Conservation (phyloP, 64 coral and sea anemone genomes). For the Anthopleura sola region DNA sequence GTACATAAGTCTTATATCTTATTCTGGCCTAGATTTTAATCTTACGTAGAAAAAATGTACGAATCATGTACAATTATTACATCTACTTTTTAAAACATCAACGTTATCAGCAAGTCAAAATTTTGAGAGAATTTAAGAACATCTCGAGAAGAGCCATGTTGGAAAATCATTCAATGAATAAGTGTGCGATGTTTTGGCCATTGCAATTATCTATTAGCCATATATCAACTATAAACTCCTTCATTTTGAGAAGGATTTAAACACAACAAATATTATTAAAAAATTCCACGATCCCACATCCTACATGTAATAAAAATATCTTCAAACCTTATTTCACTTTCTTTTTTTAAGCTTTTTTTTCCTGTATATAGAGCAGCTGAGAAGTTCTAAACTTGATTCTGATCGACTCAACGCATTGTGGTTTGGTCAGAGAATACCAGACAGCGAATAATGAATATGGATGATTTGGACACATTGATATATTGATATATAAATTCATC, state of each 20-base stretch:
- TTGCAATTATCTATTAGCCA: neutral
- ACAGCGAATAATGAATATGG: slow-evolving; percentile 12
- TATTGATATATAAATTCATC: slow-evolving; percentile 14
- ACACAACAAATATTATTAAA: neutral
- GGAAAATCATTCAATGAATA: neutral
- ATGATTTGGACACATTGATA: slow-evolving; percentile 25
- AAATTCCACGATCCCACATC: neutral
- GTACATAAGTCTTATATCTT: neutral
- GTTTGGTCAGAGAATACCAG: slow-evolving; percentile 30
- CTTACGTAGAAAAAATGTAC: neutral
- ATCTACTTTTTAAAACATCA: neutral
- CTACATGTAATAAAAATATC: neutral
- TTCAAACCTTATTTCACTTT: neutral
- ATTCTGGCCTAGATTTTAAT: neutral
- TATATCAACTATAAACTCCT: neutral
- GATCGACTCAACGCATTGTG: slow-evolving; percentile 2
- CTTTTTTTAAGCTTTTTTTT: slow-evolving; percentile 9
- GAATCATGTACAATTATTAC: neutral
- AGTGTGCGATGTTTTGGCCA: neutral
- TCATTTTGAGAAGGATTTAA: neutral
- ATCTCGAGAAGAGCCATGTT: neutral
- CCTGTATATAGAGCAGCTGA: neutral
- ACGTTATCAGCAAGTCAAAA: neutral
- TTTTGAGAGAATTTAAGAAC: neutral
- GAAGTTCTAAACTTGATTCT: slow-evolving; percentile 3